Base-by-base conservation (phyloP, 2,888 invertebrate species). In the Andrena dorsata region DNA sequence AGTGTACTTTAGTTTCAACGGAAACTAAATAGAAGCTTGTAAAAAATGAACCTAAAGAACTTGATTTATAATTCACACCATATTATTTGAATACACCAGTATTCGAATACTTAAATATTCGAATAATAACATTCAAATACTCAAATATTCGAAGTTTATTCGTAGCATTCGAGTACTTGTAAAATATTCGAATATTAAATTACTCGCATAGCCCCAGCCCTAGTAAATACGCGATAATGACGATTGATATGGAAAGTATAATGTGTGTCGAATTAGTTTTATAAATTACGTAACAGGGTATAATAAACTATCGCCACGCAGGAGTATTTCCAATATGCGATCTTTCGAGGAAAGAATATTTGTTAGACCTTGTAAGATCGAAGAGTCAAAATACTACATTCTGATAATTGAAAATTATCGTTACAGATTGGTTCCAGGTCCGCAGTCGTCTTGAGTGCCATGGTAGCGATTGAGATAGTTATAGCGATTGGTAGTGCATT, bases 361-460 rank as follows among this genome's bases (percentile, higher is more conserved):
- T 60, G 13, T 16, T 56, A 47, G 73, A 65, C 73, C 56, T 73
- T 65, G 65, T 6, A 23, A 30, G 20, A 58, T 16, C 16, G 8
- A 68, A 68, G 7, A 16, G 23, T 23, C n/a, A 4, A 10, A 4
- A 10, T n/a, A 2, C 26, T 1, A 6, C 35, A 56, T 10, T 64
- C 16, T 23, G 32, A 65, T 30, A 47, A 64, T 41, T 61, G 16
- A 53, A 60, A 66, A 70, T 20, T 85, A 49, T 75, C 23, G 4
- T 91, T 91, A 80, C 88, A 93, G 93, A 90, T 73, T 64, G 63
- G 56, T 66, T 73, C 60, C 91, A 74, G 84, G 84, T 30, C 20
- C 51, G 70, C 88, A 91, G 58, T 90, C 93, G 30, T 85, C 90
- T 49, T 89, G 91, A 84, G 89, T 91, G 47, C 92, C 92, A 23